phyloP scores from a whole-genome alignment of 92 coral and sea anemone genomes.

The Porites cylindrica region DNA sequence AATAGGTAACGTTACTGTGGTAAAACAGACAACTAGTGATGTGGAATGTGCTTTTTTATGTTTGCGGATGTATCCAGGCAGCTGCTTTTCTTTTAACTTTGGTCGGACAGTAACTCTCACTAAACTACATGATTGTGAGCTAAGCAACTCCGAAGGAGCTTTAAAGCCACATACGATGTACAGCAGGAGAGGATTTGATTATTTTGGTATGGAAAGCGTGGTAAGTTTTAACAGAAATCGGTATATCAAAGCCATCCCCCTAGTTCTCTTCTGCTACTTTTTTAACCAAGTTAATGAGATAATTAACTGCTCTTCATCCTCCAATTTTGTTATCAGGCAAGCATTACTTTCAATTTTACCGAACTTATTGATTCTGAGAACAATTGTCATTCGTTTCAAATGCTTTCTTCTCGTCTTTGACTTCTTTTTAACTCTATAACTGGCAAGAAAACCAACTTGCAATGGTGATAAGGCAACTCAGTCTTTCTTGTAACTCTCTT shows the following conservation, averaged over 20 bases:
- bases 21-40: neutral
- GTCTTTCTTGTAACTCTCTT: too few relatives aligned
- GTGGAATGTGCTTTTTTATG: slow-evolving; percentile 26
- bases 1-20: slow-evolving; percentile 8
- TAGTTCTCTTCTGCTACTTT: too few relatives aligned
- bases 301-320: too few relatives aligned
- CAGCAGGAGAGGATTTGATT: slow-evolving; percentile 15
- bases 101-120: neutral
- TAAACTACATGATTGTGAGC: slow-evolving; percentile 7
- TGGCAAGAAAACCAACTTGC: too few relatives aligned
- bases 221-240: neutral
- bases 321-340: too few relatives aligned
- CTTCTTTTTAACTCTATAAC: too few relatives aligned
- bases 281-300: too few relatives aligned
- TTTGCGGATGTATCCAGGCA: neutral
- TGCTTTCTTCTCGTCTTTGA: too few relatives aligned
- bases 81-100: slow-evolving; percentile 41
- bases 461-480: too few relatives aligned
- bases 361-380: too few relatives aligned
- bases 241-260: neutral
- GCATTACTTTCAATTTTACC: too few relatives aligned
- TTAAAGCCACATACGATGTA: slow-evolving; percentile 23
- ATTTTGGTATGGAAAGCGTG: slow-evolving; percentile 24
- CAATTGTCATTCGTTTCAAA: too few relatives aligned
- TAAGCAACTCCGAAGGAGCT: slow-evolving; percentile 33